A percentile compares a stretch with the other conserved stretches of the same genome.
Conservation (phyloP, 2,113 vertebrate species). For the Laticauda colubrina region DNA sequence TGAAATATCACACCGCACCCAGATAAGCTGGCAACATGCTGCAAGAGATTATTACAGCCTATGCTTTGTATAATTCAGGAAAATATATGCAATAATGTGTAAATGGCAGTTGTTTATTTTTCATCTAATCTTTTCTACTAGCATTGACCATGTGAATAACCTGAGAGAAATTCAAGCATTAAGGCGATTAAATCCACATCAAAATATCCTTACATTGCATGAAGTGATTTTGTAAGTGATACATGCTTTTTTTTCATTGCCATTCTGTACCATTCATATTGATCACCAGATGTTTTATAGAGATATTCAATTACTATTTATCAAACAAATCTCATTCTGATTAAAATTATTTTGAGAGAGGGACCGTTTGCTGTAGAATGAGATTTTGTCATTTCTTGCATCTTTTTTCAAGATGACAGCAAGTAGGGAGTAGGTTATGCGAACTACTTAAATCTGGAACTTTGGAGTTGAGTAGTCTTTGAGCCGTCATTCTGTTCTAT, state of each 20-base stretch:
- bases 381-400: constrained; percentile 5
- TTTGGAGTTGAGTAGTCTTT: neutral
- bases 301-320: constrained; percentile 20
- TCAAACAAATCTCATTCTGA: neutral
- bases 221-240: constrained; percentile 69
- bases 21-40: neutral
- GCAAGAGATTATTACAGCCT: neutral
- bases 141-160: constrained; percentile 72
- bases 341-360: constrained; percentile 7
- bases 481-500: neutral
- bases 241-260: neutral
- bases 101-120: neutral
- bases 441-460: neutral
- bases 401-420: neutral
- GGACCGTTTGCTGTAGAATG: neutral
- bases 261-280: neutral
- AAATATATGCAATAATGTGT: neutral
- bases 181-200: constrained; percentile 71
- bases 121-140: constrained; percentile 28
- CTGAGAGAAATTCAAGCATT: constrained; percentile 72
- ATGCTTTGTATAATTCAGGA: neutral
- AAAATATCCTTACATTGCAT: constrained; percentile 71
- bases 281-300: neutral
- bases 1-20: neutral
- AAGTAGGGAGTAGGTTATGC: neutral